Evolutionary conservation across 2,888 invertebrate genomes (phyloP), one percentile per base, ranked within the genome.

Genomic region (Dryadula phaetusa): DNA sequence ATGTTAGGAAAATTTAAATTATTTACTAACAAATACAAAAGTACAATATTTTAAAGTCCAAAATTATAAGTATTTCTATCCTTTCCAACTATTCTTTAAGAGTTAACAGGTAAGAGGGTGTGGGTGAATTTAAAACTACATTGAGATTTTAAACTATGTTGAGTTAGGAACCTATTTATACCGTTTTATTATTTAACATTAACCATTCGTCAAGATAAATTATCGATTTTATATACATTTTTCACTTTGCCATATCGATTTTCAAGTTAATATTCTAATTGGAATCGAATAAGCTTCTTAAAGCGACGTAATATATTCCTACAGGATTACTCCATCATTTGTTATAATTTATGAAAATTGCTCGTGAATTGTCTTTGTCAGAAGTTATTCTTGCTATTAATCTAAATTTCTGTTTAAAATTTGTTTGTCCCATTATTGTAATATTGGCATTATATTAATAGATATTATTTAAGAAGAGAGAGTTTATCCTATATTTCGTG

Each of bases 381-480:
- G 49, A 62, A 58, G 58, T 32, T 69, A 69, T 69, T 61, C 69
- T 53, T 32, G 53, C 69, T 60, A 69, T 71, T 71, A 64, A 71
- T 69, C 69, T 65, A 67, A 67, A 67, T 69, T 69, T 52, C 28
- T 32, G 28, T 16, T 16, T 28, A 28, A 16, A 16, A 28, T 52
- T 32, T 52, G 4, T 28, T 28, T 28, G 8, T 52, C 16, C 2
- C 10, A 52, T 52, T 16, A 25, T 16, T 28, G 16, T 16, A 28
- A 49, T 49, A 25, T 28, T 49, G 4, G 3, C n/a, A 49, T 49
- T 28, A 10, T 49, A 28, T 49, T 28, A 7, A 3, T 28, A 8
- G 8, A 7, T 22, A 25, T 49, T 37, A 12, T 37, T 37, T 12
- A 10, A 10, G 1, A 12, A 12, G 2, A 37, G 37, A 6, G 10